Evolutionary conservation across 2,797 vertebrate genomes (phyloP).

Genomic region (Catharus ustulatus): DNA sequence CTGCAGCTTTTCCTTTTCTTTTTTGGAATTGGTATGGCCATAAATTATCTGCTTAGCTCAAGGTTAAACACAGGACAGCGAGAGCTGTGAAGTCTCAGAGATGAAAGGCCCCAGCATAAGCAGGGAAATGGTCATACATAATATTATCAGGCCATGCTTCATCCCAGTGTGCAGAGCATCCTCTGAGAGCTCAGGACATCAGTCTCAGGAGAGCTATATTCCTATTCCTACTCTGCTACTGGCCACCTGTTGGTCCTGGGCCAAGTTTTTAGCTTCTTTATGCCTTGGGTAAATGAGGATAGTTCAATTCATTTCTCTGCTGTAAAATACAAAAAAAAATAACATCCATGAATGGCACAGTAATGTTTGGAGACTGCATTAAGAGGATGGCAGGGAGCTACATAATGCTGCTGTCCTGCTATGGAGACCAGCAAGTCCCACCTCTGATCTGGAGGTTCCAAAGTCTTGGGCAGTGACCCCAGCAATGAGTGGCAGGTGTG

Average conservation of each 20-base stretch:
- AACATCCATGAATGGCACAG: accelerated
- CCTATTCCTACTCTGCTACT: background rate
- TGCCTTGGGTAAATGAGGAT: background rate
- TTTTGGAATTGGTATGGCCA: background rate
- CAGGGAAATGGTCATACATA: background rate
- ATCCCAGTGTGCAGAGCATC: background rate
- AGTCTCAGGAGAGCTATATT: background rate
- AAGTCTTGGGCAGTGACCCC: background rate
- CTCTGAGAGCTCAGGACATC: background rate
- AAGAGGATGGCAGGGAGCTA: background rate
- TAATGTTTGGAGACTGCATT: background rate
- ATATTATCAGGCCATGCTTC: background rate
- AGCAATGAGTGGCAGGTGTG: background rate
- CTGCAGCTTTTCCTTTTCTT: slow-evolving; percentile 14
- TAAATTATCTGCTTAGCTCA: slow-evolving; percentile 32
- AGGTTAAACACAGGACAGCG: slow-evolving; percentile 11
- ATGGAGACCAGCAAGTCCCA: background rate
- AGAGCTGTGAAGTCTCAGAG: background rate
- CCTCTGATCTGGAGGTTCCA: background rate
- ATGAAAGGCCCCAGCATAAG: background rate
- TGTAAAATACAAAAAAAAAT: background rate
- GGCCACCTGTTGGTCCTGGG: background rate
- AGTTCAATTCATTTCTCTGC: background rate
- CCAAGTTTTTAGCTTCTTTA: background rate
- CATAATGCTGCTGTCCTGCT: background rate